phyloP scores from a whole-genome alignment of 2,888 invertebrate genomes.

The Cinara cedri region DNA sequence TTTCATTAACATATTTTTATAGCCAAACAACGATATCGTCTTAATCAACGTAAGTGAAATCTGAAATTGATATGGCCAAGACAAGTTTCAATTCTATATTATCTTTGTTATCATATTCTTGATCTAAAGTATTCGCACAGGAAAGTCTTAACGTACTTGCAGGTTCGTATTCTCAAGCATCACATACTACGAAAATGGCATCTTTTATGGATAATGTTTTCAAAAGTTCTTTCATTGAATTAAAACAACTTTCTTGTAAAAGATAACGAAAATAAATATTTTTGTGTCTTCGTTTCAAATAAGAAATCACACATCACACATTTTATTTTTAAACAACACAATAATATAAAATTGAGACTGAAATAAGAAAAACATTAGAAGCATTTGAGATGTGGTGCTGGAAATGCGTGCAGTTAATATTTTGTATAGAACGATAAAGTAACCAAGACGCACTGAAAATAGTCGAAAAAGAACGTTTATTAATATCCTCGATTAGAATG shows the following conservation, averaged over 20 bases:
- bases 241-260: constrained; percentile 30
- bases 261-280: constrained; percentile 34
- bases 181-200: constrained; percentile 35
- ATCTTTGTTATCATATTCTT: constrained; percentile 26
- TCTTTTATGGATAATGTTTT: constrained; percentile 35
- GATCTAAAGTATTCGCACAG: constrained; percentile 10
- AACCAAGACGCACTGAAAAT: too few species aligned
- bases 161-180: constrained; percentile 26
- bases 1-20: constrained; percentile 40
- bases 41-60: constrained; percentile 37
- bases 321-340: too few species aligned
- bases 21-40: constrained; percentile 34
- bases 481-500: too few species aligned
- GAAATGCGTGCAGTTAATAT: too few species aligned
- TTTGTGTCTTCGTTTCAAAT: constrained; percentile 36
- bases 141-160: constrained; percentile 12
- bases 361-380: too few species aligned
- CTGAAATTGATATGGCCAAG: constrained; percentile 33
- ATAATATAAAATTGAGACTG: too few species aligned
- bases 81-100: constrained; percentile 19
- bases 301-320: constrained; percentile 46
- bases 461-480: too few species aligned
- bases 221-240: constrained; percentile 26
- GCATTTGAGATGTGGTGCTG: too few species aligned
- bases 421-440: too few species aligned